These are phyloP conservation scores for Cervus canadensis DNA, from an alignment of 2,113 vertebrate species.

Conservation along the genomic window DNA sequence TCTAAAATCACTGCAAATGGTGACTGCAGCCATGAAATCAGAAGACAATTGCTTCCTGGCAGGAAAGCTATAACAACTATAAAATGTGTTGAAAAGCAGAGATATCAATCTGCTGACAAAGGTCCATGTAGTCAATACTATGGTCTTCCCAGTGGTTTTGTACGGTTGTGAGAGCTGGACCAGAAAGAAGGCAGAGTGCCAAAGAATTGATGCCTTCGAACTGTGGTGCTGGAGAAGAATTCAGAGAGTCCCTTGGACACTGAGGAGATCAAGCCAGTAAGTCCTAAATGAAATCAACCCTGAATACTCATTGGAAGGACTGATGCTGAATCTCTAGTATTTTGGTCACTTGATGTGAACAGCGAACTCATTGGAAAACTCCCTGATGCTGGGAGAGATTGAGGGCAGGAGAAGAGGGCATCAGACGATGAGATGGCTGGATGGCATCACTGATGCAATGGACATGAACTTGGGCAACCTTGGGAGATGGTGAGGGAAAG, in stretches of 20 bases:
- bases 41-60: neutral
- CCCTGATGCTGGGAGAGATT: neutral
- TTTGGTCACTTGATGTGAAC: neutral
- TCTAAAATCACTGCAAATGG: neutral
- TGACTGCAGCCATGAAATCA: neutral
- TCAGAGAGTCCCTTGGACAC: neutral
- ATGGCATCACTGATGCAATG: neutral
- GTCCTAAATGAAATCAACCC: neutral
- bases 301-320: neutral
- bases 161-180: neutral
- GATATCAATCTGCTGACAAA: neutral
- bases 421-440: neutral
- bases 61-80: neutral
- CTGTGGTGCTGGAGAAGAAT: fast-evolving
- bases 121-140: neutral
- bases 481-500: neutral
- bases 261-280: neutral
- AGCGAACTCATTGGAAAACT: neutral
- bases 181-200: neutral
- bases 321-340: neutral
- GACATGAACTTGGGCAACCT: neutral
- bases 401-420: neutral
- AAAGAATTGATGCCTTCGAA: neutral
- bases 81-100: neutral
- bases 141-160: neutral